Evolutionary conservation across 2,888 invertebrate species (phyloP), one percentile per base, ranked within the genome.

Genomic region (Archips xylosteana): DNA sequence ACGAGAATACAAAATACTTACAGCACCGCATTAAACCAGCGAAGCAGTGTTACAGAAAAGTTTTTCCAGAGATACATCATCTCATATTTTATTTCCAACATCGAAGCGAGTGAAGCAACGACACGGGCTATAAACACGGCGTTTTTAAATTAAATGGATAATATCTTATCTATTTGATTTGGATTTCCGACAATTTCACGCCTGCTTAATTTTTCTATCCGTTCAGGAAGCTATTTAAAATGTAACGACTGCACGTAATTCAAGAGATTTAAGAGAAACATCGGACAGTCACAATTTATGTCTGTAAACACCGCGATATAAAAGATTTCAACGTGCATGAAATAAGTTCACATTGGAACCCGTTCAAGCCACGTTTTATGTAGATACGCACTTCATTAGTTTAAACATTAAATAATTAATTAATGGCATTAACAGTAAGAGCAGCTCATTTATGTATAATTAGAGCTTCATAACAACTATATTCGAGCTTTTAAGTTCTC

Each of bases 1-100:
- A 77, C 76, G 79, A 75, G 87, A 87, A 88, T 89, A 86, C 85
- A 81, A 84, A 88, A 84, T 67, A 76, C 79, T 71, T 59, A 75
- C 77, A 76, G 42, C 32, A 23, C 15, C 15, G 73, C 79, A 83
- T 82, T 85, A 77, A 32, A 36, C 51, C 71, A 70, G 76, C 75
- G 75, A 76, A 76, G 76, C 71, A 77, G n/a, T 70, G 68, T 66
- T 69, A 76, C 32, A 63, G 71, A 70, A 77, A 66, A 45, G 66
- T 76, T 32, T 10, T 57, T 12, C 32, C 4, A 10, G 75, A 74
- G 64, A 59, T 64, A 71, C 42, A 36, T 67, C 51, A 64, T 32
- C 12, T 10, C 45, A 32, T 64, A 13, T 64, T 45, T 32, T 47
- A 34, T 47, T 64, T 47, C 47, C 47, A 47, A 32, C 23, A 64